These are phyloP conservation scores for Xenus cinereus DNA, from an alignment of 2,113 vertebrate species.

Conservation along the genomic window DNA sequence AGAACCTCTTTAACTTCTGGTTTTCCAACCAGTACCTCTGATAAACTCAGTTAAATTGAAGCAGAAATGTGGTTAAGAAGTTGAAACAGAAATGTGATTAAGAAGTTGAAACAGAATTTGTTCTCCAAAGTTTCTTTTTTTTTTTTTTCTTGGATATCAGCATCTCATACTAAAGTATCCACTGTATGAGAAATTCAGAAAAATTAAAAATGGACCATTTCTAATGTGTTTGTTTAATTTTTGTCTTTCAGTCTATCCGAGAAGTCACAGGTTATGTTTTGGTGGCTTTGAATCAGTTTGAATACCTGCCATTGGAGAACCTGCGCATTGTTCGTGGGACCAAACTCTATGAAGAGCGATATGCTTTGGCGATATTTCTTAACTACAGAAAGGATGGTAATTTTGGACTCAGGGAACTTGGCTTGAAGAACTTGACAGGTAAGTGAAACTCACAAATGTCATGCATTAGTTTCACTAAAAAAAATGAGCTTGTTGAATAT, in stretches of 20 bases:
- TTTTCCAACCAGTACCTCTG: not conserved
- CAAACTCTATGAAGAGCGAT: conserved; percentile 93
- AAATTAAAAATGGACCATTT: not conserved
- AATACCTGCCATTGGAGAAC: conserved; percentile 94
- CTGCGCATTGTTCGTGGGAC: conserved; percentile 93
- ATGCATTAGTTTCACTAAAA: not conserved
- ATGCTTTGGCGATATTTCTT: conserved; percentile 91
- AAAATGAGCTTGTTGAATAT: not conserved
- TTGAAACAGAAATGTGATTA: not conserved
- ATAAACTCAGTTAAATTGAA: not conserved
- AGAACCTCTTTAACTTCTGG: not conserved
- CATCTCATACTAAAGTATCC: not conserved
- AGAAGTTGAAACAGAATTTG: not conserved
- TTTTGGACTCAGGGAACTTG: conserved; percentile 91
- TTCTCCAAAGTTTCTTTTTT: not conserved
- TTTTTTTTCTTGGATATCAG: not conserved
- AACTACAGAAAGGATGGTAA: conserved; percentile 95
- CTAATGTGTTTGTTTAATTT: conserved; percentile 1
- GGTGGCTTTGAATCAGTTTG: conserved; percentile 97
- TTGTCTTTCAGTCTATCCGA: conserved; percentile 86
- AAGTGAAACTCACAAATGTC: not conserved
- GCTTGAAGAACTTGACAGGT: conserved; percentile 95
- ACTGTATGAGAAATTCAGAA: not conserved
- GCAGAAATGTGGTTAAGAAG: not conserved
- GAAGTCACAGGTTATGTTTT: conserved; percentile 97